phyloP scores from a whole-genome alignment of 1,140 invertebrate genomes.

The Drosophila mojavensis region DNA sequence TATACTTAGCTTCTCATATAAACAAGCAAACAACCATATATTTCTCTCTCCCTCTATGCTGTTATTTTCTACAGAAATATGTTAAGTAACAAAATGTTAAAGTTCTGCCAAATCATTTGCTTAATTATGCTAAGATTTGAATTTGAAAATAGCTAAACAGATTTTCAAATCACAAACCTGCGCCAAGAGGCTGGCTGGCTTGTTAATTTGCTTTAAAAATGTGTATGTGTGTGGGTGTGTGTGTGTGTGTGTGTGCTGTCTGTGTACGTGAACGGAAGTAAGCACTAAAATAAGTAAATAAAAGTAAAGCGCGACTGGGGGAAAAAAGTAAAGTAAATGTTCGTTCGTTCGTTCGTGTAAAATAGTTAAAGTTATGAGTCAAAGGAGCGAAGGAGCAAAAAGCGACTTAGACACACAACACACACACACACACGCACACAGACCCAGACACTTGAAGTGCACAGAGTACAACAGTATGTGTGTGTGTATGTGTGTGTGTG shows the following conservation, averaged over 20 bases:
- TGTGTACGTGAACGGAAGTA: slow-evolving; percentile 33
- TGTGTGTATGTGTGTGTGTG: slow-evolving; percentile 12
- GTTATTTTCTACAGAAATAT: too few species aligned
- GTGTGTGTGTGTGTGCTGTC: slow-evolving; percentile 7
- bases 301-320: slow-evolving; percentile 36
- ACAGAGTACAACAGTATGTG: slow-evolving; percentile 25
- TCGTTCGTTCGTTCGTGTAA: slow-evolving; percentile 60
- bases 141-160: too few species aligned
- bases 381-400: slow-evolving; percentile 67
- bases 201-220: slow-evolving; percentile 65
- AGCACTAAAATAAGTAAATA: slow-evolving; percentile 65
- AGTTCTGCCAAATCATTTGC: too few species aligned
- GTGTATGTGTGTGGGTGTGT: slow-evolving; percentile 16
- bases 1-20: too few species aligned
- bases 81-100: too few species aligned
- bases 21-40: too few species aligned
- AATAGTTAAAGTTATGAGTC: slow-evolving; percentile 74
- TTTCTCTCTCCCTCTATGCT: too few species aligned
- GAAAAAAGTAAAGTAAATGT: slow-evolving; percentile 58
- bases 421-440: slow-evolving; percentile 20
- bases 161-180: too few species aligned
- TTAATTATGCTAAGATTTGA: too few species aligned
- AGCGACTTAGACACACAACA: slow-evolving; percentile 26
- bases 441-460: slow-evolving; percentile 13
- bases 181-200: slow-evolving; percentile 12